Percentiles rank a stretch among this genome's conserved stretches.
These are phyloP conservation scores for Bryconaethiops microstoma DNA, from an alignment of 2,797 vertebrate genomes.

Conservation along the genomic window DNA sequence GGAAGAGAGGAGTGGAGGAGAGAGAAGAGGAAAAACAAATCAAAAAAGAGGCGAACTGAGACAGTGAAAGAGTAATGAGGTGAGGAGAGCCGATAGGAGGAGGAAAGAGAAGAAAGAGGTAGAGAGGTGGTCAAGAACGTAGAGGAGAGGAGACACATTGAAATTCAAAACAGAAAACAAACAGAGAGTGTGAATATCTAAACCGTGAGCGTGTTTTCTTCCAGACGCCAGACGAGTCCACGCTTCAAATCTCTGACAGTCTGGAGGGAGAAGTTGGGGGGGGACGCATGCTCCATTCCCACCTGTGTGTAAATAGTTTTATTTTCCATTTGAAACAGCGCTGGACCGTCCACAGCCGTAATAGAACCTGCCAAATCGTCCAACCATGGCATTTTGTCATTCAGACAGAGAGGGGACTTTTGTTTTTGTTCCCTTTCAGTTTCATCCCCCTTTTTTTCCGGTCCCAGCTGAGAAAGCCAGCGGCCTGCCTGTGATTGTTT, in stretches of 20 bases:
- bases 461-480: background rate
- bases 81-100: background rate
- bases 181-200: background rate
- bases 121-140: background rate
- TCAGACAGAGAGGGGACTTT: constrained; percentile 17
- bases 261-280: too few relatives aligned
- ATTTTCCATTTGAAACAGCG: constrained; percentile 54
- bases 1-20: background rate
- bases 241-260: too few relatives aligned
- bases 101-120: background rate
- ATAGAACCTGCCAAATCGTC: constrained; percentile 50
- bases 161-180: background rate
- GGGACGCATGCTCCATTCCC: too few relatives aligned
- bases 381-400: constrained; percentile 46
- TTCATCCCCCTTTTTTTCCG: constrained; percentile 25
- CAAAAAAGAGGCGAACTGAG: background rate
- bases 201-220: too few relatives aligned
- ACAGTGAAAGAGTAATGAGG: background rate
- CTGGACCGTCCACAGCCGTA: constrained; percentile 41
- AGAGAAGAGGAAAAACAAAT: constrained; percentile 4
- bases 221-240: too few relatives aligned
- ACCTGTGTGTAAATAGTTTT: constrained; percentile 49
- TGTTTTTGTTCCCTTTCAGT: constrained; percentile 34
- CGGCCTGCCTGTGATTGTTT: background rate
- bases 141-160: background rate